These are phyloP conservation scores for Anolis sagrei DNA, from an alignment of 2,113 vertebrate species.

Conservation along the genomic window DNA sequence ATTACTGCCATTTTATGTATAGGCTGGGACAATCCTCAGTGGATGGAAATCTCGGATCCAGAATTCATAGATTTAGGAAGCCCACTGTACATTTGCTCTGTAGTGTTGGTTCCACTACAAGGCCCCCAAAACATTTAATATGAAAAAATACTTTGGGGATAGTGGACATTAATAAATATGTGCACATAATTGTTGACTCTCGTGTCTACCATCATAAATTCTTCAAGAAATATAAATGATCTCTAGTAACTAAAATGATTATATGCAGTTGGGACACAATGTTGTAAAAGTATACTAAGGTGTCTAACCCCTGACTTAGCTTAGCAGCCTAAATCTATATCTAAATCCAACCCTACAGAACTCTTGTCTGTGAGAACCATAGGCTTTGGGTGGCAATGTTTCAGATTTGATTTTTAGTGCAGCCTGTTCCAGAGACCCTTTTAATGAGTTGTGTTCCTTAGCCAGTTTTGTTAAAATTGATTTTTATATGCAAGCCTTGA, in stretches of 20 bases:
- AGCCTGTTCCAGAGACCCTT: constrained; percentile 32
- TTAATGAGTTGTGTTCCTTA: constrained; percentile 59
- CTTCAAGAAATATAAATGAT: neutral
- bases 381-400: constrained; percentile 1
- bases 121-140: no score
- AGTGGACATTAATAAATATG: neutral
- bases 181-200: neutral
- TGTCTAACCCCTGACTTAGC: neutral
- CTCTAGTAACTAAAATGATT: neutral
- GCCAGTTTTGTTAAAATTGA: constrained; percentile 52
- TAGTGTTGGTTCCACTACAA: no score
- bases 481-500: constrained; percentile 58
- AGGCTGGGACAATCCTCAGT: no score
- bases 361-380: neutral
- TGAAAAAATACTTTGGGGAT: neutral
- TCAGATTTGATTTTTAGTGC: constrained; percentile 34
- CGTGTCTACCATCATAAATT: neutral
- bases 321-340: neutral
- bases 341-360: neutral
- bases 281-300: neutral
- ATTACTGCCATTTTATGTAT: no score
- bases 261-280: neutral
- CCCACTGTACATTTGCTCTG: no score
- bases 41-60: no score
- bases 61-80: no score